Base-by-base conservation (phyloP, 1,140 invertebrate genomes). In the Drosophila sulfurigaster region DNA sequence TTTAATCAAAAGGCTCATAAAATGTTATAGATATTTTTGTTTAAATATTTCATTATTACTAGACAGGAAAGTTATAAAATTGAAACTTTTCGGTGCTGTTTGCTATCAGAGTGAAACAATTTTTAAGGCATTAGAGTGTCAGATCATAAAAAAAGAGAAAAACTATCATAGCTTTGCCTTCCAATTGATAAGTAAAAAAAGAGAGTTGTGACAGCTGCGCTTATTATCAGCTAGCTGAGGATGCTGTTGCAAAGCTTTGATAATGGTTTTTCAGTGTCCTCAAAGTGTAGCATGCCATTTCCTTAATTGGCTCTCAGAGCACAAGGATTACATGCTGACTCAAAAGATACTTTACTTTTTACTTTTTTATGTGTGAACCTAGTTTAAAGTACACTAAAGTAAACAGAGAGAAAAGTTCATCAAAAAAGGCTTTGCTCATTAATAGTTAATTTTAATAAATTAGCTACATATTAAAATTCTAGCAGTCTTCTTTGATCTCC, bases 301-400 rank as follows among this genome's bases (percentile, higher is more conserved):
- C 16, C 49, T 30, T 52, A 52, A 52, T 57, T 57, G 54, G 30
- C 11, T 11, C 3, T 43, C 3, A 43, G 41, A 43, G 4, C n/a
- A 43, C n/a, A 43, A 41, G 41, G 11, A n/a, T 13, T 13, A 38
- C 35, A 38, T 38, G 35, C 41, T 43, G 41, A n/a, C 41, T 13
- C 41, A 43, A 43, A 13, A 43, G 6, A 43, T 43, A 43, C 41
- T 43, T 43, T 3, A 13, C n/a, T 43, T 43, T 43, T n/a, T 13
- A 13, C 1, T 5, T 43, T 43, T 43, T n/a, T 13, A 13, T 3
- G 35, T 38, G 41, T n/a, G 5, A 43, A 4, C 5, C 5, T 43
- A 13, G n/a, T 41, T 41, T 41, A 41, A n/a, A 41, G 11, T 43
- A 13, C 41, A 43, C 11, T n/a, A 41, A 32, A 32, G 32, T 32